phyloP scores from a whole-genome alignment of 2,888 invertebrate species.

The Epistrophella euchroma region DNA sequence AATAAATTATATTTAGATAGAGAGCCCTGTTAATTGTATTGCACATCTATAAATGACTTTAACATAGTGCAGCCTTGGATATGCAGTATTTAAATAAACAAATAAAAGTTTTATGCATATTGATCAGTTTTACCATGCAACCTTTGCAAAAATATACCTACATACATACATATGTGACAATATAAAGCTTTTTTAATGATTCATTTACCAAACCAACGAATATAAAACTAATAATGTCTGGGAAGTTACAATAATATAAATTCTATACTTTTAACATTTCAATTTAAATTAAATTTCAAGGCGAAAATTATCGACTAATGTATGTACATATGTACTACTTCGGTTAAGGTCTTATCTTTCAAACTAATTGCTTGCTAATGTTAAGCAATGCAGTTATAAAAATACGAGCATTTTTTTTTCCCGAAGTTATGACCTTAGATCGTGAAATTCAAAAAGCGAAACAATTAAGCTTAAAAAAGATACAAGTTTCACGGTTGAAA shows the following conservation, averaged over 20 bases:
- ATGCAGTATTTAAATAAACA: neutral
- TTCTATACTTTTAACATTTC: neutral
- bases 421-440: neutral
- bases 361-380: neutral
- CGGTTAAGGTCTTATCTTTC: neutral
- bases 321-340: neutral
- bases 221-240: neutral
- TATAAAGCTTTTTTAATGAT: neutral
- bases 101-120: too few species aligned
- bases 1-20: too few species aligned
- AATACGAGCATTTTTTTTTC: too few species aligned
- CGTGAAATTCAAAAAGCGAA: neutral
- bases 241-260: neutral
- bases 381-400: too few species aligned
- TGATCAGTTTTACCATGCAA: neutral
- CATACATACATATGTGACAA: too few species aligned
- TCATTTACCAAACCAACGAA: neutral
- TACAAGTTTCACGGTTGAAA: neutral
- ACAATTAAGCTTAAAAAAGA: neutral
- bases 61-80: neutral
- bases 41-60: too few species aligned
- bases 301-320: neutral
- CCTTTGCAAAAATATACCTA: constrained; percentile 1
- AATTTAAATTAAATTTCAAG: neutral
- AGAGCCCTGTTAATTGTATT: too few species aligned